A percentile compares a stretch with the other conserved stretches of the same genome.
Conservation (phyloP, 2,888 invertebrate genomes). For the Harpagoxenus sublaevis region DNA sequence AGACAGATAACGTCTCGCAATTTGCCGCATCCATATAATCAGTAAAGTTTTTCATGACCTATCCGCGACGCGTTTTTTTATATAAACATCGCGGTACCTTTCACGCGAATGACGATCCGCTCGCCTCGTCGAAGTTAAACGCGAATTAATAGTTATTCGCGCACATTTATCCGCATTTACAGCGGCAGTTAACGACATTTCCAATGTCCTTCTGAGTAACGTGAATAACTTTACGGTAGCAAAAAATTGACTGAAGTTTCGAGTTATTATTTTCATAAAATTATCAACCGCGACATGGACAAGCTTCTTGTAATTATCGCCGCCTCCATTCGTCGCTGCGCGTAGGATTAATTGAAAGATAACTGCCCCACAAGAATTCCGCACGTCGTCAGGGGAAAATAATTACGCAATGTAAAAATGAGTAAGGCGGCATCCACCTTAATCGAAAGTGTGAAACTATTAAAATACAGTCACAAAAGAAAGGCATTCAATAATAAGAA, state of each 20-base stretch:
- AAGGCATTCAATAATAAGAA: background rate
- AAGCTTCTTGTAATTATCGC: conserved; percentile 25
- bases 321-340: conserved; percentile 3
- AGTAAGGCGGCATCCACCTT: conserved; percentile 4
- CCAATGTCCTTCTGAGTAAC: background rate
- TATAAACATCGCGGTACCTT: conserved; percentile 56
- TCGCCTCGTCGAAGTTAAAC: background rate
- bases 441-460: conserved; percentile 2
- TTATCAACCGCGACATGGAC: background rate
- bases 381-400: background rate
- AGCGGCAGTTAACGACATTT: background rate
- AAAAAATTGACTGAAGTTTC: background rate
- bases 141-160: conserved; percentile 30
- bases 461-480: background rate
- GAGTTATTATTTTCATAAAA: conserved; percentile 32
- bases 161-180: background rate
- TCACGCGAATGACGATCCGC: conserved; percentile 57
- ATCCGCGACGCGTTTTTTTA: conserved; percentile 47
- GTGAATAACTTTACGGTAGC: background rate
- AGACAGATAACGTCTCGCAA: conserved; percentile 32
- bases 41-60: conserved; percentile 65
- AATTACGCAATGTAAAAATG: conserved; percentile 28
- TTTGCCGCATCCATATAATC: conserved; percentile 36
- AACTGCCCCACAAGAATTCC: conserved; percentile 6
- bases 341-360: conserved; percentile 45